A percentile compares a stretch with the other conserved stretches of the same genome.
Conservation (phyloP, 2,113 vertebrate genomes). For the Pituophis catenifer region DNA sequence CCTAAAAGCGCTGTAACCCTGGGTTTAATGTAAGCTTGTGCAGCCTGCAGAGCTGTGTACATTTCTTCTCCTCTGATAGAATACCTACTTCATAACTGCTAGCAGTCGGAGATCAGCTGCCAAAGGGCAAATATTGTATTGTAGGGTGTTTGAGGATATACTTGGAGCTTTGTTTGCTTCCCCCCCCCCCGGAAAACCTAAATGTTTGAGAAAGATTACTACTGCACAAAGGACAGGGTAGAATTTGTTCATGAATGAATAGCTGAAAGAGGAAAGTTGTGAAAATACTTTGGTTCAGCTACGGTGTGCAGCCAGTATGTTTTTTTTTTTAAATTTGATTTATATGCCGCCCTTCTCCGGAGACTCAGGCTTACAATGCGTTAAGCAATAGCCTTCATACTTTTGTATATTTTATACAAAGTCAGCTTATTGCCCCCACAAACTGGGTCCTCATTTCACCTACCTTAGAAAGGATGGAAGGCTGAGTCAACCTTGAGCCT, state of each 20-base stretch:
- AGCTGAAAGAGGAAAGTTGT: not conserved
- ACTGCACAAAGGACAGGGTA: not conserved
- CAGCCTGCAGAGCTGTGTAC: not conserved
- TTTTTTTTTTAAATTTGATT: too few relatives aligned
- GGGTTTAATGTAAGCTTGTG: not conserved
- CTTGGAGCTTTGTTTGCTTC: not conserved
- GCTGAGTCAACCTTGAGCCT: too few relatives aligned
- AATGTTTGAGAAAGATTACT: not conserved
- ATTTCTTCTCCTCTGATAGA: not conserved
- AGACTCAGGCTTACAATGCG: too few relatives aligned
- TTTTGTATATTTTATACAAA: too few relatives aligned
- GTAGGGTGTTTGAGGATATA: not conserved
- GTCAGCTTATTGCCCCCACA: too few relatives aligned
- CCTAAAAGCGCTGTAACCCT: slow-evolving; percentile 1
- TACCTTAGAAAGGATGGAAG: too few relatives aligned
- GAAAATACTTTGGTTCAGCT: not conserved
- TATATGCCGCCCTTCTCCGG: too few relatives aligned
- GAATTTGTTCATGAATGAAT: not conserved
- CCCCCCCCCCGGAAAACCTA: not conserved
- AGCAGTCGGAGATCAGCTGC: not conserved
- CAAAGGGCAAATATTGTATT: not conserved
- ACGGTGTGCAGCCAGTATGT: not conserved
- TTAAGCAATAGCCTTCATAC: too few relatives aligned
- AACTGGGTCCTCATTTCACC: too few relatives aligned
- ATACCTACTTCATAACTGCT: not conserved